Evolutionary conservation across 2,113 vertebrate species (phyloP), one percentile per base, ranked within the genome.

Genomic region (Pongo pygmaeus): DNA sequence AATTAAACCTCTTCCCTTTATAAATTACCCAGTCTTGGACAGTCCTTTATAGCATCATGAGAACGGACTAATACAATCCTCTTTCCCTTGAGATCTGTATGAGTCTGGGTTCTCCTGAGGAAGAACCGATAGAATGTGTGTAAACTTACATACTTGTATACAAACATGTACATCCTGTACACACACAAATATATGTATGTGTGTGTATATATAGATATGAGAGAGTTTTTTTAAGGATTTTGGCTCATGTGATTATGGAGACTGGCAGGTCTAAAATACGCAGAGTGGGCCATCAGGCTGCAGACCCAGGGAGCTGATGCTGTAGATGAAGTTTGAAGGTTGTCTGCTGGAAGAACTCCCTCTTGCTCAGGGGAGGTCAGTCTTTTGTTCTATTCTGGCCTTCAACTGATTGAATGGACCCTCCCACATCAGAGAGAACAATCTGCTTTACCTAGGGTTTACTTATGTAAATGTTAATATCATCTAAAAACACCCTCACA

Each of bases 241-340:
- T 59, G 40, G 20, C 17, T 61, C 17, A 46, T 11, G 5, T 38
- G 69, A 30, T 67, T 43, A 12, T 43, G n/a, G 6, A 40, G 6
- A 6, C 14, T 50, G 25, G 14, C 6, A 40, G 25, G 9, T 70
- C 10, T 23, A n/a, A 7, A 85, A 14, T n/a, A 25, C 4, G 1
- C 52, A 64, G 6, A 11, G 2, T 22, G 25, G 17, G 25, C 4
- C 61, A 69, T 27, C 27, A 46, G 59, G 27, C 23, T 2, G 12
- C 6, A 35, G 85, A 17, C 12, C 9, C 25, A 5, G 27, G 59
- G 25, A 43, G 48, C 38, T 20, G 38, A 1, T 2, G 10, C n/a
- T 30, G 1, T 18, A 6, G 30, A 32, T 3, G 1, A 23, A 12
- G 5, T 2, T 43, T 3, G 11, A 23, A 12, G 5, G 3, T 27